Percentiles rank a stretch among this genome's conserved stretches.
phyloP scores from a whole-genome alignment of 2,113 vertebrate species.

The Papio anubis region DNA sequence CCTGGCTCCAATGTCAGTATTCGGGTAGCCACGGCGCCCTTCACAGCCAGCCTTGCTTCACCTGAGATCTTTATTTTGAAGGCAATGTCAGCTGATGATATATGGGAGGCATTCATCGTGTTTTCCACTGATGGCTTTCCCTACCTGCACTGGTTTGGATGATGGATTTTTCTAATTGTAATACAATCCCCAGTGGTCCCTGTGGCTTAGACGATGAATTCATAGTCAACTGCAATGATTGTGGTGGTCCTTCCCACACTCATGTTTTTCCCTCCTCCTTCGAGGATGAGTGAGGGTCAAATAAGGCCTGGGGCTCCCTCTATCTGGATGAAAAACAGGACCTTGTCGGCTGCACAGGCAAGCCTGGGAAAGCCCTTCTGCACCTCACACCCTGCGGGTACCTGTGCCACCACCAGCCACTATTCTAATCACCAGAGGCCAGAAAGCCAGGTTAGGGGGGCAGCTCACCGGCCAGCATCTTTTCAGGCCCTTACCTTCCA shows the following conservation, averaged over 20 bases:
- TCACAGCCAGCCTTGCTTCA: not conserved
- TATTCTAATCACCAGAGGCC: not conserved
- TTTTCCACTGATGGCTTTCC: not conserved
- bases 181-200: not conserved
- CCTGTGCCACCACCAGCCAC: slow-evolving; percentile 2
- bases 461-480: not conserved
- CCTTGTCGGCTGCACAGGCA: not conserved
- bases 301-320: not conserved
- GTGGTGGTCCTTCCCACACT: not conserved
- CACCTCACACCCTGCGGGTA: not conserved
- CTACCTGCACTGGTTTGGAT: not conserved
- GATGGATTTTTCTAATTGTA: slow-evolving; percentile 55
- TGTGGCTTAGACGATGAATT: not conserved
- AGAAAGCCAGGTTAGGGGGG: not conserved
- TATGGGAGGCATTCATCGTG: not conserved
- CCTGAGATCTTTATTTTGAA: slow-evolving; percentile 16
- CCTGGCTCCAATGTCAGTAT: not conserved
- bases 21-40: not conserved
- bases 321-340: not conserved
- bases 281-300: not conserved
- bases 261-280: not conserved
- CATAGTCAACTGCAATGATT: not conserved
- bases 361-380: not conserved
- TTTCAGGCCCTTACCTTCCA: not conserved
- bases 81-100: not conserved